phyloP scores from a whole-genome alignment of 2,888 invertebrate genomes.

The Rhimphoctona megacephalus region DNA sequence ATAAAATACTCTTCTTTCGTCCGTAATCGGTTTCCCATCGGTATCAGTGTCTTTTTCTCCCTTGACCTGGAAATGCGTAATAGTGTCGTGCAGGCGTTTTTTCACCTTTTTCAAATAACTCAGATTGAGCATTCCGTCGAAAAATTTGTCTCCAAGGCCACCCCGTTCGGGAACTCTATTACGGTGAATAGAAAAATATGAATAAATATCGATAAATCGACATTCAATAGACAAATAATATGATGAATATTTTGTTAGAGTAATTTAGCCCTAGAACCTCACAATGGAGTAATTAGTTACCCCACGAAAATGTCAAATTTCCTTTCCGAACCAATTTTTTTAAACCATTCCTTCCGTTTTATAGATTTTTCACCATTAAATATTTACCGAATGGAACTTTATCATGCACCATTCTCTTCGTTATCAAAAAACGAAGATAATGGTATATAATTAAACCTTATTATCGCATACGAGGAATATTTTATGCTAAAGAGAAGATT shows the following conservation, averaged over 20 bases:
- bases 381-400: too few species aligned
- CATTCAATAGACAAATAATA: neutral
- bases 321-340: too few species aligned
- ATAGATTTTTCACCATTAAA: too few species aligned
- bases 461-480: too few species aligned
- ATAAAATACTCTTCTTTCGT: slow-evolving; percentile 82
- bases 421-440: too few species aligned
- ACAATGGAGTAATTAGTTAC: too few species aligned
- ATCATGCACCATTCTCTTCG: too few species aligned
- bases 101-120: slow-evolving; percentile 90
- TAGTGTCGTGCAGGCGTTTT: slow-evolving; percentile 88
- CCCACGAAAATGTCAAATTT: too few species aligned
- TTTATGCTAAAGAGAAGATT: too few species aligned
- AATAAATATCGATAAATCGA: neutral
- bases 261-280: too few species aligned
- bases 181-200: neutral
- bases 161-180: slow-evolving; percentile 86
- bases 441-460: too few species aligned
- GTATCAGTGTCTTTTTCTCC: slow-evolving; percentile 83
- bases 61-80: slow-evolving; percentile 86
- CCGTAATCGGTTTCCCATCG: slow-evolving; percentile 81
- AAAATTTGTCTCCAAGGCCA: slow-evolving; percentile 91
- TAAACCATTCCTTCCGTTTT: too few species aligned
- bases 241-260: neutral
- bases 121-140: slow-evolving; percentile 89